Conservation (phyloP, 2,888 invertebrate genomes). For the Exocentrus adspersus region DNA sequence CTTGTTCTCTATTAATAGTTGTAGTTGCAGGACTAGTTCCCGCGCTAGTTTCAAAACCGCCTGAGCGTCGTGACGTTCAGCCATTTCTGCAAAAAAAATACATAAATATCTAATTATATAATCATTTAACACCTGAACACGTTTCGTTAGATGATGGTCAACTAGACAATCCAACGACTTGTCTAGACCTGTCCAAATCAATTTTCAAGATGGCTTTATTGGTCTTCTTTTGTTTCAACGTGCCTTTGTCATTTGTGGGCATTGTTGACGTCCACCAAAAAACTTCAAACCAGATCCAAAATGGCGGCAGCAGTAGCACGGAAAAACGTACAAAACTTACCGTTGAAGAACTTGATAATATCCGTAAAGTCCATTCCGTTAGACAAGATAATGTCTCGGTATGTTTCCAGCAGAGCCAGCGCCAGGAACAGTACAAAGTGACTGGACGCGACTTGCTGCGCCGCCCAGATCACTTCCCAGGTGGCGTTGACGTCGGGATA, state of each 20-base stretch:
- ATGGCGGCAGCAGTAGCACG: too few relatives aligned
- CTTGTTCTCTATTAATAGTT: conserved; percentile 92
- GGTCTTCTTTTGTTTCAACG: too few relatives aligned
- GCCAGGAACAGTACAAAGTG: conserved; percentile 95
- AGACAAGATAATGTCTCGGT: conserved; percentile 92
- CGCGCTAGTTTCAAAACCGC: conserved; percentile 85
- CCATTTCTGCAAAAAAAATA: conserved; percentile 83
- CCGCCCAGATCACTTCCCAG: conserved; percentile 98
- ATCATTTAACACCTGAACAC: too few relatives aligned
- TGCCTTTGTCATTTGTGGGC: too few relatives aligned
- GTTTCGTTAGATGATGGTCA: too few relatives aligned
- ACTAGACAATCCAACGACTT: too few relatives aligned
- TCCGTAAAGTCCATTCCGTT: conserved; percentile 99
- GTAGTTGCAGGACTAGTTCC: conserved; percentile 87
- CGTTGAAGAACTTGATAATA: conserved; percentile 98
- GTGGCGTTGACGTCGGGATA: conserved; percentile 94
- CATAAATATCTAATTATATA: too few relatives aligned
- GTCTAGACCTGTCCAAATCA: too few relatives aligned
- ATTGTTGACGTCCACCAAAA: too few relatives aligned
- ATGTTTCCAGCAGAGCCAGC: conserved; percentile 89
- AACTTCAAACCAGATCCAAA: too few relatives aligned
- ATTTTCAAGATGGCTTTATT: too few relatives aligned
- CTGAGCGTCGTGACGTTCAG: conserved; percentile 90
- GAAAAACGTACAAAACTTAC: too few relatives aligned
- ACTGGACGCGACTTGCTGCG: conserved; percentile 83